Evolutionary conservation across 2,113 vertebrate species (phyloP).

Genomic region (Mormoops blainvillei): DNA sequence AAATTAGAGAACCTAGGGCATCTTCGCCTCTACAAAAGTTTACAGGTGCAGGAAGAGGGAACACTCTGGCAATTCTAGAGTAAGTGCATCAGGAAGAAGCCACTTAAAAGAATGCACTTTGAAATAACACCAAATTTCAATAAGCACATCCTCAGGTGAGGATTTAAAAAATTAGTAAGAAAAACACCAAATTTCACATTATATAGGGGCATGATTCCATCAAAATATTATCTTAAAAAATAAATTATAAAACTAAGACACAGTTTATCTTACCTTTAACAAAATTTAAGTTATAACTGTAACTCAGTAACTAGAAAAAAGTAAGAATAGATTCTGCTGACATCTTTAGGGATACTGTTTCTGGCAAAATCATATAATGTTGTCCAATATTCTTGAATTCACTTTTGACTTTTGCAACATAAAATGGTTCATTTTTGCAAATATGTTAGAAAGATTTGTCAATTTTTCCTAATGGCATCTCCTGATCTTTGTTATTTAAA

Average conservation of each 20-base stretch:
- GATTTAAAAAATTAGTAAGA: not conserved
- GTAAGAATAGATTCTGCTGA: not conserved
- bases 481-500: not conserved
- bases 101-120: not conserved
- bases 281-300: not conserved
- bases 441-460: not conserved
- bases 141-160: too few relatives aligned
- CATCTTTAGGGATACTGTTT: not conserved
- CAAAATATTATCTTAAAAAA: not conserved
- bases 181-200: not conserved
- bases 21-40: not conserved
- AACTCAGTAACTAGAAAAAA: not conserved
- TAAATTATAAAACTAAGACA: not conserved
- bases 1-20: not conserved
- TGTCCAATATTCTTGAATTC: not conserved
- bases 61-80: not conserved
- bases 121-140: not conserved
- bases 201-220: not conserved
- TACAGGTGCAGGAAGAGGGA: not conserved
- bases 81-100: not conserved
- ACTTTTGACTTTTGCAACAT: not conserved
- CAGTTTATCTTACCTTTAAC: not conserved
- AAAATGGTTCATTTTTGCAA: not conserved
- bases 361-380: not conserved
- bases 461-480: not conserved